Conservation (phyloP, 2,797 vertebrate species). For the Enteromius treurensis region DNA sequence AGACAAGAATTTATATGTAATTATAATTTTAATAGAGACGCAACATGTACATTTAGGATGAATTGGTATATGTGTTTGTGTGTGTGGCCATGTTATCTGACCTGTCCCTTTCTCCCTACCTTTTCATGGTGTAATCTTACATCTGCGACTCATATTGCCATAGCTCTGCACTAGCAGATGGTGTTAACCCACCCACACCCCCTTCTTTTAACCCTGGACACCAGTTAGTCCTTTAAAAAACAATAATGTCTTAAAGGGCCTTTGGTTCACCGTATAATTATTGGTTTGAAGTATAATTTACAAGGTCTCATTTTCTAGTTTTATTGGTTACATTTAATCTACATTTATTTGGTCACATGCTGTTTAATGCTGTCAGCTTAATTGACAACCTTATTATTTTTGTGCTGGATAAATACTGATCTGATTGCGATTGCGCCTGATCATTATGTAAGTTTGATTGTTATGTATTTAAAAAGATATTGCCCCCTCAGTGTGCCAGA, state of each 20-base stretch:
- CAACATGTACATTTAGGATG: background rate
- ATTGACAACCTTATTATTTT: constrained; percentile 3
- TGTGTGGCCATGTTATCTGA: constrained; percentile 54
- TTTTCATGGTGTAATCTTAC: constrained; percentile 60
- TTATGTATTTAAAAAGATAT: background rate
- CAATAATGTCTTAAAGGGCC: constrained; percentile 6
- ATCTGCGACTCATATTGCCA: constrained; percentile 58
- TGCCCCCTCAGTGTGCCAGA: background rate
- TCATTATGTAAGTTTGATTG: background rate
- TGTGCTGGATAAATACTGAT: background rate
- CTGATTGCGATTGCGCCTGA: constrained; percentile 3
- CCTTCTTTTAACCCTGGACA: constrained; percentile 43
- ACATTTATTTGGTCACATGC: constrained; percentile 3
- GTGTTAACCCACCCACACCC: constrained; percentile 41
- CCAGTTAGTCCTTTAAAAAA: constrained; percentile 46
- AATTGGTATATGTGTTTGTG: background rate
- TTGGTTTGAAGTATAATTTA: background rate
- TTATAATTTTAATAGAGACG: background rate
- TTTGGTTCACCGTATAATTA: background rate
- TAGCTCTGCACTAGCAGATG: constrained; percentile 53
- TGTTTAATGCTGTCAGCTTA: background rate
- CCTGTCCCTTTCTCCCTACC: constrained; percentile 49
- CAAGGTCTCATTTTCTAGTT: background rate
- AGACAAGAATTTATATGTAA: background rate
- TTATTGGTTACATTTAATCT: background rate